Evolutionary conservation across 35 echinoderm and acorn worm species (phyloP).

Genomic region (Patiria miniata): DNA sequence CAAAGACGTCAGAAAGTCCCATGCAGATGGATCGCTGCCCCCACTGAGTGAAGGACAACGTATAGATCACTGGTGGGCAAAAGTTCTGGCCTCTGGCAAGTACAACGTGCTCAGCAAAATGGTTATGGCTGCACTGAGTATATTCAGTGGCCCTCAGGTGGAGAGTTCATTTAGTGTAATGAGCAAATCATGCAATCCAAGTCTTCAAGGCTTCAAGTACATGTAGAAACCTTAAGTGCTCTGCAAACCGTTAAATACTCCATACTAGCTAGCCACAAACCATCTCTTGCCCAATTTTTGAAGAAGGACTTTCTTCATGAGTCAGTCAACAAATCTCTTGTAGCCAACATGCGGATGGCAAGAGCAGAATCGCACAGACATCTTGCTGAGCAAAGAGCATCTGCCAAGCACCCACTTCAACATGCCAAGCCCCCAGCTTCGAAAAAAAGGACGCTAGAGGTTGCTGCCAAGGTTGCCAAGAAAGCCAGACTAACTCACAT

Average conservation of each 20-base stretch:
- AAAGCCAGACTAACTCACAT: background rate
- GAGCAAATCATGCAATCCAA: conserved; percentile 2
- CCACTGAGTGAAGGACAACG: background rate
- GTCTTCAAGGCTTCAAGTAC: conserved; percentile 4
- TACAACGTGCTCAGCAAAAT: conserved; percentile 18
- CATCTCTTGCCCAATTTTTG: background rate
- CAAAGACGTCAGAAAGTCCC: conserved; percentile 14
- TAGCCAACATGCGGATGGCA: background rate
- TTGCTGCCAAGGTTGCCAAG: background rate
- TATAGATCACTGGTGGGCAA: conserved; percentile 26
- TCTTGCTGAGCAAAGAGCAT: background rate
- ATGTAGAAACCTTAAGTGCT: conserved; percentile 24
- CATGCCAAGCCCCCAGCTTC: background rate
- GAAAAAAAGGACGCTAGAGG: background rate
- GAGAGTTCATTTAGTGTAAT: conserved; percentile 40
- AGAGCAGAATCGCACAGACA: background rate
- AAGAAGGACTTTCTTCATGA: background rate
- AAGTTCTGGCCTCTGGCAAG: background rate
- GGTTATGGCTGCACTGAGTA: conserved; percentile 1
- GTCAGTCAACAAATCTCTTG: background rate
- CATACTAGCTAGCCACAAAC: background rate
- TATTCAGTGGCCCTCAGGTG: conserved; percentile 17
- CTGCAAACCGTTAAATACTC: conserved; percentile 30
- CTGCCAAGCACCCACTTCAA: conserved; percentile 9
- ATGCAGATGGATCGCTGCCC: conserved; percentile 8